Conservation (phyloP, 2,888 invertebrate genomes). For the Dermolepida albohirtum region DNA sequence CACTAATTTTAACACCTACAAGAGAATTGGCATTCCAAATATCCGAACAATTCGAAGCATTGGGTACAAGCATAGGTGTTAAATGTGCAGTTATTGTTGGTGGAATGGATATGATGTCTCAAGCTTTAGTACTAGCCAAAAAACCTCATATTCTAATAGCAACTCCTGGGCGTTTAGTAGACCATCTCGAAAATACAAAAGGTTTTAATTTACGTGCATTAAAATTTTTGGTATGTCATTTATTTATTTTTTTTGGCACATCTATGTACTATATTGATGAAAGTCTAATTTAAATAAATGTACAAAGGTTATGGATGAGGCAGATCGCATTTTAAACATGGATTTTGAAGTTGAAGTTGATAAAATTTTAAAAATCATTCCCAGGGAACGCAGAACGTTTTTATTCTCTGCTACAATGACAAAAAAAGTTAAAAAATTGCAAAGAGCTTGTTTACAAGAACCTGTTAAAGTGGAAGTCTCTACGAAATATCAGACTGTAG, state of each 20-base stretch:
- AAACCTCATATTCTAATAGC: conserved; percentile 98
- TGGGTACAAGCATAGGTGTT: conserved; percentile 90
- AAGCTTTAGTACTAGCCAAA: conserved; percentile 89
- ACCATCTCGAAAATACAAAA: conserved; percentile 98
- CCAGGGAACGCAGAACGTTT: conserved; percentile 90
- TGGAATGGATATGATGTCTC: conserved; percentile 98
- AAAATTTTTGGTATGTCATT: conserved; percentile 81
- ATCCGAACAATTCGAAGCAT: conserved; percentile 97
- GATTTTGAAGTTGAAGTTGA: conserved; percentile 98
- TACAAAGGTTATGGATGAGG: conserved; percentile 93
- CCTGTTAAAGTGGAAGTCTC: conserved; percentile 97
- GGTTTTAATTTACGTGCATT: conserved; percentile 92
- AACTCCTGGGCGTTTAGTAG: conserved; percentile 94
- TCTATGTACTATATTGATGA: not conserved
- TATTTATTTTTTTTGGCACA: too few relatives aligned
- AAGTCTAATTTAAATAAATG: not conserved
- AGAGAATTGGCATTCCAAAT: conserved; percentile 98
- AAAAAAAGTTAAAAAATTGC: conserved; percentile 94
- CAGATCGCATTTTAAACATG: conserved; percentile 98
- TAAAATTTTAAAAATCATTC: conserved; percentile 93
- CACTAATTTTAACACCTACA: conserved; percentile 94
- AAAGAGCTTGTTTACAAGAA: conserved; percentile 92
- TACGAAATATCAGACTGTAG: conserved; percentile 98
- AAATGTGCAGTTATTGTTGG: conserved; percentile 98
- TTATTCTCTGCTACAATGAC: conserved; percentile 99